Evolutionary conservation across 1,140 invertebrate genomes (phyloP), one percentile per base, ranked within the genome.

Genomic region (Magallana gigas): DNA sequence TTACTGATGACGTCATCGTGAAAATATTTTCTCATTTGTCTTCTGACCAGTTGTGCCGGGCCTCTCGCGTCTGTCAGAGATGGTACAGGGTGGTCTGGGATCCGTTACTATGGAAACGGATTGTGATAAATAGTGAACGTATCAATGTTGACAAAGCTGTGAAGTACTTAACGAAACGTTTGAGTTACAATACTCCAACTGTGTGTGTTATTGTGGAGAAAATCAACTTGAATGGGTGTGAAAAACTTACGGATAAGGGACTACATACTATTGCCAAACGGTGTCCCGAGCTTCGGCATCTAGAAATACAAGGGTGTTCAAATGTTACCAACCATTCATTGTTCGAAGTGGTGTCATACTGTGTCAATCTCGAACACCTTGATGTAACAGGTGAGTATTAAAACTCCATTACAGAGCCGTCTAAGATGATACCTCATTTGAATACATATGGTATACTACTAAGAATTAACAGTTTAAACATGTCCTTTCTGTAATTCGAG

Each of bases 71-170:
- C 0, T 98, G 97, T 91, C 95, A 97, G 48, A 92, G 95, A 60
- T 98, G 98, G 95, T 97, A 97, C 93, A 95, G 96, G 71, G 96
- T 98, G 29, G 97, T 97, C 16, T 98, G 97, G 97, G 96, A 97
- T 97, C 7, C 6, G 18, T 94, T 95, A 1, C 95, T 98, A 1
- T 98, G 97, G 97, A 96, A 96, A 85, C 95, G 95, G 29, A 96
- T 97, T 64, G 95, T 95, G 6, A 94, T 97, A 57, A 95, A 96
- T 60, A 96, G 96, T 59, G 96, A 96, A 88, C 94, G 95, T 60
- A 94, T 97, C 1, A 96, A 96, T 88, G 96, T 96, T 0, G 97
- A 97, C 94, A 96, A 96, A 92, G 96, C 97, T 85, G 93, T 97
- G 91, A 95, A 96, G 93, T 95, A 95, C 57, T 93, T 96, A 48